phyloP scores from a whole-genome alignment of 2,888 invertebrate species.

The Chelonus formosanus region DNA sequence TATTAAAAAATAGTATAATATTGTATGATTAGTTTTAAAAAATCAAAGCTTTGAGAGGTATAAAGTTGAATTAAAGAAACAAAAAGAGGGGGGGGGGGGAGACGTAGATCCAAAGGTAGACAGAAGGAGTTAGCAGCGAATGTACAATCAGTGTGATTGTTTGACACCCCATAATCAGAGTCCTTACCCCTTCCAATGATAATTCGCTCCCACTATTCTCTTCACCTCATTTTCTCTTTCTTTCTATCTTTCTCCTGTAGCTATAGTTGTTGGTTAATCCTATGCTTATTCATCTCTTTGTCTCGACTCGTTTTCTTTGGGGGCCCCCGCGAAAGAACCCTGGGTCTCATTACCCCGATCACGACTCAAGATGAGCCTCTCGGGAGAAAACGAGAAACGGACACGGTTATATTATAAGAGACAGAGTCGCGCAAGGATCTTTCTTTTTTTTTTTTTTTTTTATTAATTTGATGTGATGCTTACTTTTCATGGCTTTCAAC shows the following conservation, averaged over 20 bases:
- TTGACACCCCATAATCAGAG: conserved; percentile 66
- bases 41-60: background rate
- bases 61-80: background rate
- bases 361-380: conserved; percentile 60
- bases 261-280: conserved; percentile 6
- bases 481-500: background rate
- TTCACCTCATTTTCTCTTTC: conserved; percentile 39
- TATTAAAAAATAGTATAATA: too few species aligned
- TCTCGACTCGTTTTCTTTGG: conserved; percentile 14
- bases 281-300: conserved; percentile 6
- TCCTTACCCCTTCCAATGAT: conserved; percentile 54
- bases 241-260: conserved; percentile 14
- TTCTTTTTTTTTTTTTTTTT: conserved; percentile 52
- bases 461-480: conserved; percentile 45
- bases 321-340: conserved; percentile 43
- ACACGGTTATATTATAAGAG: conserved; percentile 63
- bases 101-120: conserved; percentile 20
- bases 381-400: conserved; percentile 56
- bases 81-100: background rate
- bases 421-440: conserved; percentile 47
- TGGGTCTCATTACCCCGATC: conserved; percentile 64
- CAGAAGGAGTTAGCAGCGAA: conserved; percentile 45
- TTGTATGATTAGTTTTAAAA: too few species aligned
- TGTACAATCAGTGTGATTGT: conserved; percentile 65
- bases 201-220: conserved; percentile 36